Base-by-base conservation (phyloP, 2,797 vertebrate species). In the Stomatorhinus walkeri region DNA sequence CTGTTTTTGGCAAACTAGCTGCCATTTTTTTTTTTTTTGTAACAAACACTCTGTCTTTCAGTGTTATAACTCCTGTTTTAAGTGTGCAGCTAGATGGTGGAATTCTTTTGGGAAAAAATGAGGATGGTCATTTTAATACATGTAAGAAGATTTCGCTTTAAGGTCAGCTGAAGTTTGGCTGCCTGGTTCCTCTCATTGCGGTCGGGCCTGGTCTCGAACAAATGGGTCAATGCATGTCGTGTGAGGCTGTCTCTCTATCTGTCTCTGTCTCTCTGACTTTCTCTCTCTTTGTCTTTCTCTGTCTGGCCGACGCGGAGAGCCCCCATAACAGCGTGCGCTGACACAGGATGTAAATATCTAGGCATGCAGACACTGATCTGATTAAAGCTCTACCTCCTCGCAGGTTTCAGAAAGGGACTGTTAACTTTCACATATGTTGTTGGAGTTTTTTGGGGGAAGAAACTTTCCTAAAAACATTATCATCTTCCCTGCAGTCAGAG, bases 391-490 rank as follows among this genome's bases (percentile, higher is more conserved):
- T 95, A 95, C 94, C 95, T 94, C 94, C 92, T 92, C 90, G 87
- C 90, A 91, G 91, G 91, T 93, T 94, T 87, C 92, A 93, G 88
- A 94, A 95, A 95, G 95, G 95, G 95, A 95, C 93, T 93, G 90
- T 90, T 89, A 40, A 93, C 90, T 92, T 92, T 93, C 22, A 92
- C 93, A 94, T 94, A 94, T 93, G 93, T 93, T 86, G 83, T 94
- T 94, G 91, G 56, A 61, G 90, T 90, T 89, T 28, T 48, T 85
- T 51, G 83, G 83, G 32, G 86, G 83, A 56, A 72, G 64, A 5
- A 28, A 16, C 24, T 64, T 89, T 51, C 43, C 59, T 28, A 56
- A 28, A 85, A 85, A 79, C 61, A 22, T 43, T 85, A 22, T 49
- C n/a, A 40, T 88, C 52, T 84, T 61, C 76, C 79, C 88, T 61